Base-by-base conservation (phyloP, 2,113 vertebrate species). In the Colius striatus region DNA sequence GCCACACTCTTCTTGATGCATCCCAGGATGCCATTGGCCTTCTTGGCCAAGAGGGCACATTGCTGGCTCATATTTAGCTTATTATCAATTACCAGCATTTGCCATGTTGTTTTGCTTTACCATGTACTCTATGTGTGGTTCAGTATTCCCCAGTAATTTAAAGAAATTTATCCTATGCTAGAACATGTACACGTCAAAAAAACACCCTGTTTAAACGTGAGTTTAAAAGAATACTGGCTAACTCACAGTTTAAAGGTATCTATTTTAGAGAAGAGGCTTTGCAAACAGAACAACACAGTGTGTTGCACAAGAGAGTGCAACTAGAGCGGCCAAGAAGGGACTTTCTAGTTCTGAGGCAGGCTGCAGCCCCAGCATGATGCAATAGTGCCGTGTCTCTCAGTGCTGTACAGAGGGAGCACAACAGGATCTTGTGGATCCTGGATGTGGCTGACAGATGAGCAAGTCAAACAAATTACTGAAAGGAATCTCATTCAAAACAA, bases 401-500 rank as follows among this genome's bases (percentile, higher is more conserved):
- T 71, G 91, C 77, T 68, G 34, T 4, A 84, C 75, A 36, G 6
- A 76, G 88, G 68, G 58, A 57, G 65, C 41, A 48, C 71, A 21
- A 16, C 6, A 8, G 1, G 18, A 8, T 8, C 27, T 19, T 16
- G 3, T 7, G 2, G 18, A 18, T 7, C 29, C 25, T 3, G 6
- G 15, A 17, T 14, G 5, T 15, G 38, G 47, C 36, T 71, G n/a
- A 17, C 11, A 2, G 43, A 2, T 47, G 38, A 12, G 23, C 71
- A 53, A 17, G 62, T 63, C 61, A 2, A 51, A 38, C 3, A 1
- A 45, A 36, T 26, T 43, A 10, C 12, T 30, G 13, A 53, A 38
- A 54, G 36, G 17, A 80, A 50, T 29, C 41, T 51, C 60, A 67
- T 12, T 34, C 83, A 38, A 20, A 51, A 16, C 19, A 22, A 32